phyloP scores from a whole-genome alignment of 2,113 vertebrate species.

The Engraulis encrasicolus region DNA sequence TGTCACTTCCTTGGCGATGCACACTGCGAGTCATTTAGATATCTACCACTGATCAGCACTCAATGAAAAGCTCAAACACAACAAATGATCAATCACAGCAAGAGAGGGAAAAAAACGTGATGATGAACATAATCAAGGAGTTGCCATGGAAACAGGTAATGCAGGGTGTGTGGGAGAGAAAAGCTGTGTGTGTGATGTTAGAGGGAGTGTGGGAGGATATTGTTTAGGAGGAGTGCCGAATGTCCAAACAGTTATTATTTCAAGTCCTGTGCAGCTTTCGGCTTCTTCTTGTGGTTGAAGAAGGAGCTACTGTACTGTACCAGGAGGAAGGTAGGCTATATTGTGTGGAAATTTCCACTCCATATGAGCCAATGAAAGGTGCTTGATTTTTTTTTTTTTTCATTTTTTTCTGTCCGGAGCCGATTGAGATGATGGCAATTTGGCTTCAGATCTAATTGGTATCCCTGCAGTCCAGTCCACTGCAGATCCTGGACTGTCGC shows the following conservation, averaged over 20 bases:
- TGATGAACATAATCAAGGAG: conserved; percentile 23
- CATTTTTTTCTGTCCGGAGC: not conserved
- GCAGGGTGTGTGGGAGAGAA: not conserved
- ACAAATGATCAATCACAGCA: conserved; percentile 39
- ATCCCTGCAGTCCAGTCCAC: not conserved
- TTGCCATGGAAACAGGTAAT: conserved; percentile 49
- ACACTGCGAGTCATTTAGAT: not conserved
- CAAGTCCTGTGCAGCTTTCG: not conserved
- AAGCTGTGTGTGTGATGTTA: not conserved
- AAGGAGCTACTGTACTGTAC: too few species aligned
- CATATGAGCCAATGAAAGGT: not conserved
- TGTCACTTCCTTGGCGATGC: not conserved
- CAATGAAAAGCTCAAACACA: conserved; percentile 41
- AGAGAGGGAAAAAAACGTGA: conserved; percentile 14
- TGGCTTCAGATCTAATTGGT: not conserved
- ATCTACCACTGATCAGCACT: conserved; percentile 21
- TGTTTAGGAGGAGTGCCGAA: conserved; percentile 32
- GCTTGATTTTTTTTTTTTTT: not conserved
- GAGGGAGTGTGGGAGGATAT: conserved; percentile 46
- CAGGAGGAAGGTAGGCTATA: not conserved
- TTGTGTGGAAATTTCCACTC: not conserved
- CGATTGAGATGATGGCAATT: not conserved
- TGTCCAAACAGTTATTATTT: not conserved
- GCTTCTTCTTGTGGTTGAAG: not conserved
- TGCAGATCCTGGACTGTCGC: not conserved